phyloP scores from a whole-genome alignment of 2,888 invertebrate species.

The Erannis defoliaria region DNA sequence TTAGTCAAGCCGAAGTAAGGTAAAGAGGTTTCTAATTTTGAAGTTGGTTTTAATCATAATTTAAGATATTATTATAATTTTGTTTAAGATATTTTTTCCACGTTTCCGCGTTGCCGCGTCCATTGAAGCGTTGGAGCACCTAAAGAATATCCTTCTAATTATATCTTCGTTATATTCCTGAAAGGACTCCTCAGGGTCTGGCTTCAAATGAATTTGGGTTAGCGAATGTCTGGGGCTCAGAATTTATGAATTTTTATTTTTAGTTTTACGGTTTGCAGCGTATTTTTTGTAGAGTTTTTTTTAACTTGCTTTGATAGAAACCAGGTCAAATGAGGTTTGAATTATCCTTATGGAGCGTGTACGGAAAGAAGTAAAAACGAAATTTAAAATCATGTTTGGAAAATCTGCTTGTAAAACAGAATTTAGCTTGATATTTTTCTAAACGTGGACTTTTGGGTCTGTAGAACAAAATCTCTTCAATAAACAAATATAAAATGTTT shows the following conservation, averaged over 20 bases:
- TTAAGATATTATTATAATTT: background rate
- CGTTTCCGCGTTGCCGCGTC: slow-evolving; percentile 42
- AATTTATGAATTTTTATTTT: slow-evolving; percentile 17
- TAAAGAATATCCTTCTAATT: slow-evolving; percentile 64
- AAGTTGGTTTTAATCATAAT: background rate
- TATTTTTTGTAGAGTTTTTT: background rate
- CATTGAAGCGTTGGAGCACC: slow-evolving; percentile 61
- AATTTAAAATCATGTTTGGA: background rate
- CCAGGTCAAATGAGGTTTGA: slow-evolving; percentile 26
- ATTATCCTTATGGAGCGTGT: slow-evolving; percentile 2
- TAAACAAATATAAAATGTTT: too few relatives aligned
- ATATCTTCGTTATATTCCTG: slow-evolving; percentile 55
- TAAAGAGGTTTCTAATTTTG: too few relatives aligned
- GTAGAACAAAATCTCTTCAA: too few relatives aligned
- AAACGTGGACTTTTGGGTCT: too few relatives aligned
- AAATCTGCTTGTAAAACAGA: background rate
- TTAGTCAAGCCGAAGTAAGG: too few relatives aligned
- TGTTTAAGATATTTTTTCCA: slow-evolving; percentile 67
- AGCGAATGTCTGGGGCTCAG: slow-evolving; percentile 39
- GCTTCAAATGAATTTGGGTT: slow-evolving; percentile 55
- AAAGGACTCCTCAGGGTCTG: slow-evolving; percentile 44
- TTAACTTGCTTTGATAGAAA: background rate
- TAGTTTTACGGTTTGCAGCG: slow-evolving; percentile 7
- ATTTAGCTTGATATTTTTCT: background rate
- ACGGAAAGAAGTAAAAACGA: background rate